Conservation (phyloP, 2,113 vertebrate genomes). For the Isurus oxyrinchus region DNA sequence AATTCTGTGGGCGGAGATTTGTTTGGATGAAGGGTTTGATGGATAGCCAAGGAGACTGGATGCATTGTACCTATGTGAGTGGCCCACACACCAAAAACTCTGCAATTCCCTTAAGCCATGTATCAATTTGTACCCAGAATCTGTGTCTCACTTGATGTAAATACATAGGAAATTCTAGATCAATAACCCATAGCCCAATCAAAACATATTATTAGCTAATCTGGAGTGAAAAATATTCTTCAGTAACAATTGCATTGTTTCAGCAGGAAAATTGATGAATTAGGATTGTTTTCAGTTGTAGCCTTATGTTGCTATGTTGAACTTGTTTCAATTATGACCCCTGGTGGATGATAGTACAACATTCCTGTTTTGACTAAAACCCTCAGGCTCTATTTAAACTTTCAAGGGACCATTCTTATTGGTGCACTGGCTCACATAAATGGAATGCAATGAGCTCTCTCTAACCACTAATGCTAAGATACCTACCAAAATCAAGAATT, state of each 20-base stretch:
- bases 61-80: background rate
- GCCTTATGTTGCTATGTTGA: background rate
- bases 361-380: background rate
- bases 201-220: background rate
- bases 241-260: background rate
- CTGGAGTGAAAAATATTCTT: background rate
- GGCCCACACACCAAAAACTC: background rate
- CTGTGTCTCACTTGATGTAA: background rate
- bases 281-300: background rate
- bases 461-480: background rate
- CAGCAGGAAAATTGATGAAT: background rate
- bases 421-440: background rate
- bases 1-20: background rate
- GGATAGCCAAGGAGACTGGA: background rate
- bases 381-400: background rate
- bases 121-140: background rate
- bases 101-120: background rate
- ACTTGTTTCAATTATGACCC: conserved; percentile 10
- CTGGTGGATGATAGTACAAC: background rate
- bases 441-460: background rate
- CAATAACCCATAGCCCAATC: background rate
- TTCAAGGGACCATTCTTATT: background rate
- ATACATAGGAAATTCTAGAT: background rate
- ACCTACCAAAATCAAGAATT: background rate
- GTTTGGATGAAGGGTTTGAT: background rate